Percentiles rank a stretch among this genome's conserved stretches.
Conservation (phyloP, 2,888 invertebrate species). For the Andrena camellia region DNA sequence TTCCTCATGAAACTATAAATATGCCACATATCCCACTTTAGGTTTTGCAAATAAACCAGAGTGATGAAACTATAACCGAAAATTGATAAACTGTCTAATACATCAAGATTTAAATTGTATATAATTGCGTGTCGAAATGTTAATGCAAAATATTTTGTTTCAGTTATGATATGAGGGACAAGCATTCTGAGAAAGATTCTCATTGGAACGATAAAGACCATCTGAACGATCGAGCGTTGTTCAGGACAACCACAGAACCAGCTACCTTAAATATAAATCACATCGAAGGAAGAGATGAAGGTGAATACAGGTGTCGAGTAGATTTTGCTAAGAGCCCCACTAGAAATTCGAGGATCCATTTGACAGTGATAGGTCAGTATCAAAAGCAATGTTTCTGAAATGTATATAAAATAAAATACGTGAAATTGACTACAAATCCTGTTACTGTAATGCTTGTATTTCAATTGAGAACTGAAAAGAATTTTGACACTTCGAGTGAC, state of each 20-base stretch:
- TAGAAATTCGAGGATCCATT: constrained; percentile 90
- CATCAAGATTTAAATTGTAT: no score
- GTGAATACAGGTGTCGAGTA: constrained; percentile 92
- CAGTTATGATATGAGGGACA: constrained; percentile 90
- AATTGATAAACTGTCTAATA: no score
- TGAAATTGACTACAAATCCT: background rate
- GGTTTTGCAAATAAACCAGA: no score
- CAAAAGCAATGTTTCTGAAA: background rate
- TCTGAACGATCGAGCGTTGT: constrained; percentile 89
- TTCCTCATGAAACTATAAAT: no score
- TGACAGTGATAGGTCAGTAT: constrained; percentile 91
- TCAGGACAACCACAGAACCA: constrained; percentile 89
- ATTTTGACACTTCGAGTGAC: no score
- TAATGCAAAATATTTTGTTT: constrained; percentile 77
- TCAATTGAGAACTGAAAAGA: no score
- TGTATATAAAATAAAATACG: background rate
- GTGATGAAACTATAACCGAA: no score
- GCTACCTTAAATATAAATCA: constrained; percentile 89
- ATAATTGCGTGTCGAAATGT: background rate
- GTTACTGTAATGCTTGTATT: background rate
- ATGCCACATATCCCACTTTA: no score
- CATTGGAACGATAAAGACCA: constrained; percentile 90
- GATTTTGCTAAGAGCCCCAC: constrained; percentile 93
- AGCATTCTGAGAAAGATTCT: constrained; percentile 87
- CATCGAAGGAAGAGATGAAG: constrained; percentile 89